Base-by-base conservation (phyloP, 2,888 invertebrate species). In the Darwinula stevensoni region DNA sequence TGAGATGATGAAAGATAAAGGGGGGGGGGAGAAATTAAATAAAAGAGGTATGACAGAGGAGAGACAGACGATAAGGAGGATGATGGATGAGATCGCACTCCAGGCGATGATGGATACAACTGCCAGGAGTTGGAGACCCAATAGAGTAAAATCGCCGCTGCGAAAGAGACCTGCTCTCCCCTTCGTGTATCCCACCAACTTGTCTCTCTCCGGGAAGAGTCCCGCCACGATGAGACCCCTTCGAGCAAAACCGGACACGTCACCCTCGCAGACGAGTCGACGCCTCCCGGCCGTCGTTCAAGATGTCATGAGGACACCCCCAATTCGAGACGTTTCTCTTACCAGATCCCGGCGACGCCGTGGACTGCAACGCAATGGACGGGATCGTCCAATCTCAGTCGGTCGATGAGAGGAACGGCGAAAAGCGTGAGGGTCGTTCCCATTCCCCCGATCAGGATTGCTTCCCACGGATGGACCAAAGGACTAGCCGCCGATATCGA, bases 141-240 rank as follows among this genome's bases (percentile, higher is more conserved):
- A 55, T 11, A 86, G 56, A 45, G 80, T 71, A 65, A 72, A 73
- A 17, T 76, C 80, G 14, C 86, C 84, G 16, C 82, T 55, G 42
- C 54, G 52, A 35, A 57, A 49, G 11, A 57, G 41, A 0, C 57
- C 58, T 18, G 45, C 42, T 26, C 47, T 40, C 4, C 51, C 53
- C 4, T 60, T 63, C 0, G 82, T 84, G 0, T 80, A 73, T 28
- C 64, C 61, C 47, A 82, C 57, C 0, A 82, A 73, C 34, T 63
- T 53, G 1, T 84, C 82, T 47, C 75, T 64, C 34, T 76, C 70
- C 6, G 80, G 80, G 46, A 86, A 84, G 1, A 86, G 54, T 0
- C 86, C 84, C 2, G 84, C 76, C 0, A 80, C 74, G 12, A 80
- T 36, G 14, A 80, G 67, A 6, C 84, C 76, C 78, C 22, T 22